Base-by-base conservation (phyloP, 2,113 vertebrate genomes). In the Pangasianodon gigas region DNA sequence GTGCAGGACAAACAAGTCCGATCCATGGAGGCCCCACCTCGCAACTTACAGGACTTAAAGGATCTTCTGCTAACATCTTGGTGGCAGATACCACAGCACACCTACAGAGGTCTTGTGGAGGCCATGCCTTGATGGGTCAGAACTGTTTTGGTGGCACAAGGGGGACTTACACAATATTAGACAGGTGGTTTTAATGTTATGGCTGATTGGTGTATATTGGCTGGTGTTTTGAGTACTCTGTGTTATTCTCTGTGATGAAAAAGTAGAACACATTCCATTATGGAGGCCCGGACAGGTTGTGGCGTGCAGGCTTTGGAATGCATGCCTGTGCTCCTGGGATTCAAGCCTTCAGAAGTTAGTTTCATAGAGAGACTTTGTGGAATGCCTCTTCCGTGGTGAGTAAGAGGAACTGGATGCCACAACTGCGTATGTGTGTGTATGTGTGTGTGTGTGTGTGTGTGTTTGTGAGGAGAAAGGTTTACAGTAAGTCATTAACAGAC, bases 261-360 rank as follows among this genome's bases (percentile, higher is more conserved):
- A 71, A 58, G 41, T 4, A 10, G 79, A 71, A 46, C 51, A 90
- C 91, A 94, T 95, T 95, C 93, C 92, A 92, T 62, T 1, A 84
- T 29, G 44, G 89, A 89, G 84, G 89, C 88, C 88, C 26, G 81
- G 93, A 89, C 90, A 92, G 91, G 93, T 91, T 92, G 65, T 74
- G 90, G 84, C 92, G 7, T 85, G 93, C 86, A 69, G 80, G 89
- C 77, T 91, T 87, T 92, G 94, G 91, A 92, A 91, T 90, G 93
- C 87, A 87, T 88, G 56, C 81, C 52, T 88, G 89, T 91, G 56
- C 81, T 91, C 84, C 65, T 90, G 83, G 90, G 91, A 93, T 92
- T 91, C 90, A 91, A 75, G 82, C 48, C 87, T 90, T 85, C 88
- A 84, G 77, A 94, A 91, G 74, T 77, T 51, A 52, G 86, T 85